A percentile compares a stretch with the other conserved stretches of the same genome.
Evolutionary conservation across 2,888 invertebrate species (phyloP).

Genomic region (Pardosa pseudoannulata): DNA sequence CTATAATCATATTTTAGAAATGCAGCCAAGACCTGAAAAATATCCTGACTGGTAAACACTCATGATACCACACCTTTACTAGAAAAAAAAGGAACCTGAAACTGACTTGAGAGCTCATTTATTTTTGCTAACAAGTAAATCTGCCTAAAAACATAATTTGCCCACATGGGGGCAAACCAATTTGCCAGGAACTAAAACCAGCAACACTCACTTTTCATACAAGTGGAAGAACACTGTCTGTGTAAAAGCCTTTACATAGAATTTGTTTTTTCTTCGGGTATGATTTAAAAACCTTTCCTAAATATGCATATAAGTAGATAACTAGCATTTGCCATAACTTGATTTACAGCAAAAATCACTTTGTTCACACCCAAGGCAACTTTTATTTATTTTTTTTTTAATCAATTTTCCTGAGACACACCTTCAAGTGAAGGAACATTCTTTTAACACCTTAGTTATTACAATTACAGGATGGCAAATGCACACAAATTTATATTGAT

Average conservation of each 20-base stretch:
- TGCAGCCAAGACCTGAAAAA: conserved; percentile 57
- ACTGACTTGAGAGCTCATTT: conserved; percentile 62
- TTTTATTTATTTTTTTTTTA: conserved; percentile 14
- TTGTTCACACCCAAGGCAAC: conserved; percentile 62
- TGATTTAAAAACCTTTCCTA: conserved; percentile 43
- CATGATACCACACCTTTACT: conserved; percentile 47
- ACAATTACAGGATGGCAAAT: conserved; percentile 56
- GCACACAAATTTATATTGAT: conserved; percentile 56
- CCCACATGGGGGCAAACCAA: conserved; percentile 35
- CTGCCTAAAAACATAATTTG: conserved; percentile 44
- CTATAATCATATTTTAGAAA: conserved; percentile 62
- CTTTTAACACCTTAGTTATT: conserved; percentile 46
- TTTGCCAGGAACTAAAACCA: conserved; percentile 70
- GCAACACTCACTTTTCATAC: conserved; percentile 35
- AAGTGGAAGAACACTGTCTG: conserved; percentile 39
- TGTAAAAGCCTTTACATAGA: conserved; percentile 38
- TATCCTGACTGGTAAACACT: conserved; percentile 44
- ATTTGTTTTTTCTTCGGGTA: conserved; percentile 8
- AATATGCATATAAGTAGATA: neutral
- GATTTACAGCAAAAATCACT: conserved; percentile 44
- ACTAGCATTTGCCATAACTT: conserved; percentile 28
- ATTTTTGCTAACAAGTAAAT: conserved; percentile 34
- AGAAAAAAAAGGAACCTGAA: conserved; percentile 63
- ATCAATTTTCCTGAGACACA: conserved; percentile 59
- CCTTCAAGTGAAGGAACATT: conserved; percentile 40